phyloP scores from a whole-genome alignment of 2,113 vertebrate species.

The Danionella cerebrum region DNA sequence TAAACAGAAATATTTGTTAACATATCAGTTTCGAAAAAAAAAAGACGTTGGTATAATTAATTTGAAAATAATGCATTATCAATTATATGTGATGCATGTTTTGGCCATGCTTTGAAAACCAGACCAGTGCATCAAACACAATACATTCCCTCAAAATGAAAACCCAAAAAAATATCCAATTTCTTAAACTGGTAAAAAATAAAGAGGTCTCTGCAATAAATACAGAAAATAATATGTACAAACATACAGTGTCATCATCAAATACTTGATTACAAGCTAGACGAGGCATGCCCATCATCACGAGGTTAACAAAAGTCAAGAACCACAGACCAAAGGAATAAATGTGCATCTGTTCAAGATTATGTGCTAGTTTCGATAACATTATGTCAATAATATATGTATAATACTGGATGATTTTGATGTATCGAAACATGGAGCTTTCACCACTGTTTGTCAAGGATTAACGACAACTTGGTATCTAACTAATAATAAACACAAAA shows the following conservation, averaged over 20 bases:
- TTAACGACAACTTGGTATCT: background rate
- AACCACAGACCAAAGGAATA: slow-evolving; percentile 2
- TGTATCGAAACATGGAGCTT: background rate
- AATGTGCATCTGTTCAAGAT: background rate
- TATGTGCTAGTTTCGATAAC: background rate
- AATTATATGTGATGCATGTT: slow-evolving; percentile 17
- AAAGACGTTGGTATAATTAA: slow-evolving; percentile 33
- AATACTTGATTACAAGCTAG: slow-evolving; percentile 47
- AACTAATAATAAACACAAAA: slow-evolving; percentile 17
- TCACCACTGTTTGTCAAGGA: background rate
- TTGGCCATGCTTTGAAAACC: slow-evolving; percentile 55
- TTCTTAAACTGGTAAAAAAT: slow-evolving; percentile 56
- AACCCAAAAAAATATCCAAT: slow-evolving; percentile 41
- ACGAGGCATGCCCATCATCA: slow-evolving; percentile 55
- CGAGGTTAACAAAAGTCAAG: slow-evolving; percentile 42
- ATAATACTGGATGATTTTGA: background rate
- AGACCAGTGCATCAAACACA: slow-evolving; percentile 39
- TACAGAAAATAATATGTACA: slow-evolving; percentile 57
- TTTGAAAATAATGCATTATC: slow-evolving; percentile 46
- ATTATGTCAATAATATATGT: background rate
- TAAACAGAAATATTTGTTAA: slow-evolving; percentile 34
- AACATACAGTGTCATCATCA: slow-evolving; percentile 45
- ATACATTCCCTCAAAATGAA: slow-evolving; percentile 30
- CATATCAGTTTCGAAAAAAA: slow-evolving; percentile 29
- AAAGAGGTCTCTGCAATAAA: slow-evolving; percentile 56